These are phyloP conservation scores for Montipora foliosa DNA, from an alignment of 64 coral and sea anemone species.

Conservation along the genomic window DNA sequence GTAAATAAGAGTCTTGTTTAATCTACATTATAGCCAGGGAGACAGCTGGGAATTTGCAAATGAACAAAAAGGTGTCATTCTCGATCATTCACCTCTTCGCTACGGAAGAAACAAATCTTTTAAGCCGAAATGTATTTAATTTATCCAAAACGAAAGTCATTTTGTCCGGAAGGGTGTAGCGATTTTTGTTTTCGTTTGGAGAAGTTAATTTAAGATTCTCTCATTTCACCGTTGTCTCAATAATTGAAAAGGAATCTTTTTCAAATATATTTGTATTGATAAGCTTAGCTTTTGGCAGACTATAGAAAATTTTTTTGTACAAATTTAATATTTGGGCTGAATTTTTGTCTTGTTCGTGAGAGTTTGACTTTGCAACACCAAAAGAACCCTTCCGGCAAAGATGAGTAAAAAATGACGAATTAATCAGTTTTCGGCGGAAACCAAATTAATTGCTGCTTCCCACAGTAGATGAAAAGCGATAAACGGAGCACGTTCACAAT, in stretches of 20 bases:
- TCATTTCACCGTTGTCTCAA: not conserved
- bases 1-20: not conserved
- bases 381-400: constrained; percentile 41
- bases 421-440: constrained; percentile 42
- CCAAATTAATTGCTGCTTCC: not conserved
- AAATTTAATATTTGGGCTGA: not conserved
- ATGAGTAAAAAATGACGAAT: constrained; percentile 38
- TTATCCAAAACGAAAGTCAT: constrained; percentile 18
- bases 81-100: not conserved
- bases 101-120: constrained; percentile 8
- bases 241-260: not conserved
- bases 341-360: not conserved
- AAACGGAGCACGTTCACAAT: not conserved
- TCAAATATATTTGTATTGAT: constrained; percentile 3
- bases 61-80: not conserved
- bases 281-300: not conserved
- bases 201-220: not conserved
- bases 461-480: not conserved
- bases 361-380: constrained; percentile 22
- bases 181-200: not conserved
- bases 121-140: constrained; percentile 37
- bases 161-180: constrained; percentile 39
- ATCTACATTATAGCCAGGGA: constrained; percentile 14
- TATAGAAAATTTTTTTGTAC: not conserved
- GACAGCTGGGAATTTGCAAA: constrained; percentile 16